Evolutionary conservation across 2,888 invertebrate species (phyloP).

Genomic region (Ditula angustiorana): DNA sequence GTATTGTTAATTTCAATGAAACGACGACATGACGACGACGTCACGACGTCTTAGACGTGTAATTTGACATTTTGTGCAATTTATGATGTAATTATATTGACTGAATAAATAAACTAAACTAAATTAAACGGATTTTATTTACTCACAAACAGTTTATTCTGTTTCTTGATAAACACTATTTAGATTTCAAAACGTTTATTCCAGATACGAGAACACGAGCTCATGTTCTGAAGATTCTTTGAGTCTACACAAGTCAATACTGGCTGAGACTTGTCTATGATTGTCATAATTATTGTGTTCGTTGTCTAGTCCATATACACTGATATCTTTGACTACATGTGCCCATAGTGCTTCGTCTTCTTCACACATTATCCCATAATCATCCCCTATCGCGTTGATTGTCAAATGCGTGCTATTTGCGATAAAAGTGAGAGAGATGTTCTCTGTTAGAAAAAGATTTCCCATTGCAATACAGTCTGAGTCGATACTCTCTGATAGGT

Average conservation of each 20-base stretch:
- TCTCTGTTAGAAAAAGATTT: constrained; percentile 57
- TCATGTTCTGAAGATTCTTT: constrained; percentile 42
- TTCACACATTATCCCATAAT: constrained; percentile 59
- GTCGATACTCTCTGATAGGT: constrained; percentile 20
- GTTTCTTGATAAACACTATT: background rate
- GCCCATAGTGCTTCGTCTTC: constrained; percentile 50
- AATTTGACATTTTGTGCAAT: no score
- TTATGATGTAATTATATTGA: background rate
- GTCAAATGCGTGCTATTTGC: constrained; percentile 56
- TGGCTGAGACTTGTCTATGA: constrained; percentile 50
- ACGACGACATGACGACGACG: no score
- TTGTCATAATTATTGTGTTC: constrained; percentile 74
- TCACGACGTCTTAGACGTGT: no score
- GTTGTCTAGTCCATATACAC: constrained; percentile 68
- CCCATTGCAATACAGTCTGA: constrained; percentile 60
- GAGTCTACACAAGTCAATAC: constrained; percentile 63
- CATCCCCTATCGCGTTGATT: constrained; percentile 56
- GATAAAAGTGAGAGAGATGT: constrained; percentile 57
- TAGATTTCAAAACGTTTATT: background rate
- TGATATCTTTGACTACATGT: constrained; percentile 55
- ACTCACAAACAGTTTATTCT: background rate
- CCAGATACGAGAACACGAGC: constrained; percentile 44
- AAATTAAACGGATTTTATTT: background rate
- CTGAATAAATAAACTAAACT: background rate
- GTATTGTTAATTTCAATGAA: no score